Evolutionary conservation across 92 coral and sea anemone species (phyloP), one percentile per base, ranked within the genome.

Genomic region (Ricordea florida): DNA sequence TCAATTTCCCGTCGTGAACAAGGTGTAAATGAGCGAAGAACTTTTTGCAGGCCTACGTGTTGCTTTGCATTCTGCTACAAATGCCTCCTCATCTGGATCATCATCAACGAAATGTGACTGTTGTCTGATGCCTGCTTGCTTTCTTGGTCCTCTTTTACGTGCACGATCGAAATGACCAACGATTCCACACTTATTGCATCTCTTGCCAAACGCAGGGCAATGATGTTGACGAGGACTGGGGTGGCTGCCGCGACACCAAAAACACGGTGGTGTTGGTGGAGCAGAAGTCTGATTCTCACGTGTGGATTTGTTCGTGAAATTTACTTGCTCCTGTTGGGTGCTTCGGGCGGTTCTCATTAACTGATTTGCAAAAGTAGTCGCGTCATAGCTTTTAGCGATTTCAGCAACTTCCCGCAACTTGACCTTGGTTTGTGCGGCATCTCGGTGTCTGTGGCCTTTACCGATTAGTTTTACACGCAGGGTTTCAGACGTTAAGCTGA

Each of bases 241-340:
- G 57, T 83, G 88, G 23, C 53, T 49, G 52, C 78, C 83, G 41
- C 60, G 43, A 41, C 88, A 83, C 83, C 88, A 74, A 40, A 40
- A 64, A 64, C 77, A 63, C n/a, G n/a, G n/a, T n/a, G n/a, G n/a
- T n/a, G n/a, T n/a, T n/a, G n/a, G n/a, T n/a, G n/a, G n/a, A n/a
- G n/a, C n/a, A n/a, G n/a, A n/a, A n/a, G n/a, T n/a, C n/a, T n/a
- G n/a, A n/a, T n/a, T n/a, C n/a, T n/a, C n/a, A n/a, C n/a, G n/a
- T n/a, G n/a, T n/a, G n/a, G n/a, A n/a, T n/a, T n/a, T n/a, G n/a
- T n/a, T n/a, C n/a, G n/a, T n/a, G n/a, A n/a, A n/a, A n/a, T n/a
- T n/a, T n/a, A n/a, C n/a, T n/a, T n/a, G n/a, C n/a, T n/a, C n/a
- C n/a, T n/a, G n/a, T n/a, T n/a, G n/a, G n/a, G n/a, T n/a, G n/a